phyloP scores from a whole-genome alignment of 2,113 vertebrate genomes.

The Pedetes capensis region DNA sequence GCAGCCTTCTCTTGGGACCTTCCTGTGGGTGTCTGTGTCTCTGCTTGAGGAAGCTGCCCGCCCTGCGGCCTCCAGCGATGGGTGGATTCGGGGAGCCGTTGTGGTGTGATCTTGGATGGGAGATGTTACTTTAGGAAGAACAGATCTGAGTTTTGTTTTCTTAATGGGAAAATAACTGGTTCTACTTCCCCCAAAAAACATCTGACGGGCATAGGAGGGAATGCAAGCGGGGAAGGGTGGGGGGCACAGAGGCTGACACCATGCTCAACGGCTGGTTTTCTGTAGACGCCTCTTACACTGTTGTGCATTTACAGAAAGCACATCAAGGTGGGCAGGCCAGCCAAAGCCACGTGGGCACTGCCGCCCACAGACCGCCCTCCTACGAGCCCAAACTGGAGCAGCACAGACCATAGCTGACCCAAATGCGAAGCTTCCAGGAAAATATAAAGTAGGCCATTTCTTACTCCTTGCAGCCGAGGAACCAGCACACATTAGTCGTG shows the following conservation, averaged over 20 bases:
- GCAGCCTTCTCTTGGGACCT: not conserved
- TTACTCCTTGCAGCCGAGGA: not conserved
- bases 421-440: not conserved
- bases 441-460: not conserved
- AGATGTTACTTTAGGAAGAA: not conserved
- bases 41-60: not conserved
- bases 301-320: not conserved
- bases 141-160: not conserved
- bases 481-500: not conserved
- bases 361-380: not conserved
- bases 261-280: not conserved
- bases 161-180: not conserved
- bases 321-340: not conserved
- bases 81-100: not conserved
- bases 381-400: not conserved
- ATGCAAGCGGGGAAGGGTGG: not conserved
- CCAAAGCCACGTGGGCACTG: not conserved
- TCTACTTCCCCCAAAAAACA: conserved; percentile 33
- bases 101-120: not conserved
- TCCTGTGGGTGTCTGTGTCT: not conserved
- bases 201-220: not conserved
- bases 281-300: not conserved
- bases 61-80: fast-evolving
- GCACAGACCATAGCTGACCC: no score
- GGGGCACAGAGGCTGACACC: not conserved